These are phyloP conservation scores for Hyphantria cunea DNA, from an alignment of 1,140 invertebrate species.

Conservation along the genomic window DNA sequence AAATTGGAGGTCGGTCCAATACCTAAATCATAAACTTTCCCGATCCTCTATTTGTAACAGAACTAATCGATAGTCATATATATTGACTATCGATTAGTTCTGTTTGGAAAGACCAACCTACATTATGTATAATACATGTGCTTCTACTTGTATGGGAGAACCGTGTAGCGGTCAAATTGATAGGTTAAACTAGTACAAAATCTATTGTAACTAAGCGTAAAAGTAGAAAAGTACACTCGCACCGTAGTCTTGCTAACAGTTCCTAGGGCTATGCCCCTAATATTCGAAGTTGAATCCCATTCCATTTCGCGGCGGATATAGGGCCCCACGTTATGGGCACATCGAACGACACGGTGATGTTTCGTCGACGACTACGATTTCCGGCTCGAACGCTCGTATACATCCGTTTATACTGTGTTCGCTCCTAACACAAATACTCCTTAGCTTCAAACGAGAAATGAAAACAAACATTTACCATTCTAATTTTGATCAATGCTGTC, in stretches of 20 bases:
- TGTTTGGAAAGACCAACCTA: constrained; percentile 22
- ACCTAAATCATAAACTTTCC: constrained; percentile 43
- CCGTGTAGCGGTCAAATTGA: background rate
- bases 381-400: constrained; percentile 49
- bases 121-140: background rate
- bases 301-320: constrained; percentile 75
- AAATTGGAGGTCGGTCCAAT: constrained; percentile 31
- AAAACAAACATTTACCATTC: constrained; percentile 22
- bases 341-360: constrained; percentile 62
- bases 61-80: no score
- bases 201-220: background rate
- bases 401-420: constrained; percentile 54
- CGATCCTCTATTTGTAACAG: constrained; percentile 25
- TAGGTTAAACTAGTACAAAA: background rate
- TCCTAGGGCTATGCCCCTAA: constrained; percentile 23
- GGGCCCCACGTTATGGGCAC: constrained; percentile 63
- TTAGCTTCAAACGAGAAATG: constrained; percentile 29
- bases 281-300: constrained; percentile 66
- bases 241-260: constrained; percentile 2
- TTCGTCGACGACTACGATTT: constrained; percentile 65
- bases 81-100: constrained; percentile 36
- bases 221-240: constrained; percentile 4
- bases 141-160: no score
- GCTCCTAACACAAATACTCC: constrained; percentile 35
- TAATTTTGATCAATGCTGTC: constrained; percentile 5